Percentiles rank a stretch among this genome's conserved stretches.
These are phyloP conservation scores for Halesus radiatus DNA, from an alignment of 1,140 invertebrate species.

Conservation along the genomic window DNA sequence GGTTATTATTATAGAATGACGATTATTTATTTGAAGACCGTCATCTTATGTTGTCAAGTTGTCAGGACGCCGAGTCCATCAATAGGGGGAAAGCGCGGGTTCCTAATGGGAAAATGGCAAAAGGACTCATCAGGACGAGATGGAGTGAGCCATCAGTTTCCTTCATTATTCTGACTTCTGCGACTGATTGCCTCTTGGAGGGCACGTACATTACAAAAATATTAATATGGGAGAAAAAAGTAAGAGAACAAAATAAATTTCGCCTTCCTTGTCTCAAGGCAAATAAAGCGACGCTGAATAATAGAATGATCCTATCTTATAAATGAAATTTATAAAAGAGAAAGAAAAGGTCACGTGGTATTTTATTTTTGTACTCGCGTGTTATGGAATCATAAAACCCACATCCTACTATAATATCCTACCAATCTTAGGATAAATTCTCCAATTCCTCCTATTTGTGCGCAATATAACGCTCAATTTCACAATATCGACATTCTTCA, in stretches of 20 bases:
- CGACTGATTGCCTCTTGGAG: conserved; percentile 3
- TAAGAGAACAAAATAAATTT: not conserved
- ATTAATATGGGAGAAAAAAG: not conserved
- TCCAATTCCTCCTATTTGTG: too few species aligned
- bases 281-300: conserved; percentile 1
- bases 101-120: conserved; percentile 5
- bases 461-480: too few species aligned
- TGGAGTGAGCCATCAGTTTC: conserved; percentile 9
- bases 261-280: too few species aligned
- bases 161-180: conserved; percentile 1
- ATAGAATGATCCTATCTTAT: conserved; percentile 1
- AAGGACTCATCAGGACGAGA: conserved; percentile 23
- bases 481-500: too few species aligned
- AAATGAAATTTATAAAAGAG: not conserved
- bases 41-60: too few species aligned
- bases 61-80: not conserved
- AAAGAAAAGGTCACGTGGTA: not conserved
- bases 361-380: not conserved
- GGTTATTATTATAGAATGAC: not conserved
- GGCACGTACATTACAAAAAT: conserved; percentile 7
- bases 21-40: not conserved
- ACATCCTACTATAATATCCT: too few species aligned
- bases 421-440: too few species aligned
- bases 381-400: too few species aligned
- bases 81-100: not conserved